Conservation (phyloP, 2,113 vertebrate species). For the Sarotherodon lohbergeri region DNA sequence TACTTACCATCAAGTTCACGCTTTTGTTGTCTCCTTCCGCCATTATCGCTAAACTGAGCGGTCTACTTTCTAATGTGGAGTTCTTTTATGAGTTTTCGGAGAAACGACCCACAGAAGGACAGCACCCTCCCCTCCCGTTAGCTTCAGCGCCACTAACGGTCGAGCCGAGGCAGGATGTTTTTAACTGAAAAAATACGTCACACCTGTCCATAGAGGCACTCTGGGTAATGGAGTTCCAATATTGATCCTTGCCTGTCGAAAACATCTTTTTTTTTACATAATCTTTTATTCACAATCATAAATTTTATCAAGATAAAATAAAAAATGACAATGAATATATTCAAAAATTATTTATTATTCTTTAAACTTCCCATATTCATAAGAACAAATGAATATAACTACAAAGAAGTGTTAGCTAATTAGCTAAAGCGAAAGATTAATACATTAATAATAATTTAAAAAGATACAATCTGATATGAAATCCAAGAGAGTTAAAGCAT, state of each 20-base stretch:
- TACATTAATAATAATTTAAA: neutral
- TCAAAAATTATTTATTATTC: neutral
- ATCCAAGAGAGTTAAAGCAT: neutral
- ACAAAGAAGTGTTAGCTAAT: neutral
- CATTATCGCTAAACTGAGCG: slow-evolving; percentile 31
- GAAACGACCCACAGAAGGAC: neutral
- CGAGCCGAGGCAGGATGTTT: slow-evolving; percentile 20
- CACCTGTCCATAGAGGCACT: neutral
- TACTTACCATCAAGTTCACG: slow-evolving; percentile 68
- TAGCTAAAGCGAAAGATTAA: too few relatives aligned
- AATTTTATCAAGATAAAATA: neutral
- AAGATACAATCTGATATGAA: neutral
- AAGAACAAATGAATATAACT: neutral
- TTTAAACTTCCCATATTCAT: neutral
- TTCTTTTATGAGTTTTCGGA: neutral
- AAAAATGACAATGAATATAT: neutral
- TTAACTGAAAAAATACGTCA: slow-evolving; percentile 39
- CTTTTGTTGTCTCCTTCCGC: slow-evolving; percentile 76
- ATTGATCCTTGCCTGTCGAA: neutral
- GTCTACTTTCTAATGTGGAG: neutral
- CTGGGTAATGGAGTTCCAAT: slow-evolving; percentile 53
- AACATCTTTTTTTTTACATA: neutral
- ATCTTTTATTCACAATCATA: neutral
- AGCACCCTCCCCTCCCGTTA: neutral
- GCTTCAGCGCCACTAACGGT: slow-evolving; percentile 31